A percentile compares a stretch with the other conserved stretches of the same genome.
These are phyloP conservation scores for Chaenocephalus aceratus DNA, from an alignment of 2,113 vertebrate genomes.

Conservation along the genomic window DNA sequence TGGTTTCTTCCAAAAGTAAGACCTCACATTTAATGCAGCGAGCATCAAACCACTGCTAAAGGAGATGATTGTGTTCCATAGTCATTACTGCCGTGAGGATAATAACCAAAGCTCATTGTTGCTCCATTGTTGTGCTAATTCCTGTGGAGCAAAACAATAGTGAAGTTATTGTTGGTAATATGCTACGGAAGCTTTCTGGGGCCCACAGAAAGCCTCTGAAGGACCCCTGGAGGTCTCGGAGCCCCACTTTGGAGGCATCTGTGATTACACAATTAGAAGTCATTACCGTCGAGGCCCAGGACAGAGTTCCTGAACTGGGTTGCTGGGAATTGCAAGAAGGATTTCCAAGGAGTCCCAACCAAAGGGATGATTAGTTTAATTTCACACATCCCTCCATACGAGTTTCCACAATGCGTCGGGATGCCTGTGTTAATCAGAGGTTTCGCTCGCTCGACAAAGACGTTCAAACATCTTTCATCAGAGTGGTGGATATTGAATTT, in stretches of 20 bases:
- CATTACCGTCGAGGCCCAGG: constrained; percentile 69
- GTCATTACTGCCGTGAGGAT: constrained; percentile 26
- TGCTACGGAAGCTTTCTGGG: not conserved
- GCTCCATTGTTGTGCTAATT: not conserved
- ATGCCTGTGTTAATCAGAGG: not conserved
- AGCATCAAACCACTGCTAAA: not conserved
- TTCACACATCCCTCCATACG: constrained; percentile 41
- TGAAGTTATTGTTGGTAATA: not conserved
- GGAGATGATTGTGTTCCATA: constrained; percentile 14
- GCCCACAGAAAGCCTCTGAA: not conserved
- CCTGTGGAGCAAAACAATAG: not conserved
- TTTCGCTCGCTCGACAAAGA: constrained; percentile 36
- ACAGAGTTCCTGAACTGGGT: constrained; percentile 48
- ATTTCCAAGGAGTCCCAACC: constrained; percentile 28
- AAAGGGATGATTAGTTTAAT: constrained; percentile 58
- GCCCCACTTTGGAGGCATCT: constrained; percentile 55
- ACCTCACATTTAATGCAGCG: not conserved
- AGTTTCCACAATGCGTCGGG: constrained; percentile 22
- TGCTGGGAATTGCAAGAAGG: constrained; percentile 46
- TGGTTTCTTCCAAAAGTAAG: not conserved
- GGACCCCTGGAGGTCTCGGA: not conserved
- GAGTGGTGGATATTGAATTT: constrained; percentile 47
- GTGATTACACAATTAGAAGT: constrained; percentile 75
- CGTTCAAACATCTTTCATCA: constrained; percentile 51
- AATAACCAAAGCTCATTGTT: constrained; percentile 4